A percentile compares a stretch with the other conserved stretches of the same genome.
phyloP scores from a whole-genome alignment of 2,797 vertebrate genomes.

The Champsocephalus gunnari region DNA sequence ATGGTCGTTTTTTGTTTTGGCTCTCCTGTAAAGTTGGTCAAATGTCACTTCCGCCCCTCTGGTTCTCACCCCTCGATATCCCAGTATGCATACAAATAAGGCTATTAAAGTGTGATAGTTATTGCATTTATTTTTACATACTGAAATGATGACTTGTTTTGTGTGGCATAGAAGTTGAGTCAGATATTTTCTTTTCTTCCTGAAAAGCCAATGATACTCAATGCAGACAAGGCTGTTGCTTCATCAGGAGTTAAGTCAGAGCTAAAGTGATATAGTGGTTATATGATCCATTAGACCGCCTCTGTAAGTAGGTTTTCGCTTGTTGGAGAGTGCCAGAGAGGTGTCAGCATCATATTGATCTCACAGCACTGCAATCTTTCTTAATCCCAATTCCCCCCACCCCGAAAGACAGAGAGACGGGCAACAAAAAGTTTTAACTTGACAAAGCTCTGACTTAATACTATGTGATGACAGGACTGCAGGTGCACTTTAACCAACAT shows the following conservation, averaged over 20 bases:
- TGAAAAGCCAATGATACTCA: constrained; percentile 20
- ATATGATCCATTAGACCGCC: constrained; percentile 57
- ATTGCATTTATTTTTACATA: constrained; percentile 16
- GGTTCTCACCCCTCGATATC: no score
- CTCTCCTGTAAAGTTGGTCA: no score
- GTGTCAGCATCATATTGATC: constrained; percentile 79
- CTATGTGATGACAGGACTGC: constrained; percentile 4
- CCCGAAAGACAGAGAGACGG: constrained; percentile 47
- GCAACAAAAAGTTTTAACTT: constrained; percentile 31
- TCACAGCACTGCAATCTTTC: constrained; percentile 69
- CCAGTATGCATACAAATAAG: background rate
- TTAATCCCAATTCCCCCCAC: constrained; percentile 68
- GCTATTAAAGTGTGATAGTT: background rate
- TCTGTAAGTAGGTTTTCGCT: constrained; percentile 57
- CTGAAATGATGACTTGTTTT: constrained; percentile 12
- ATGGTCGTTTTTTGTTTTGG: no score
- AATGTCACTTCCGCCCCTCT: no score
- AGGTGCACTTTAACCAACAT: constrained; percentile 18
- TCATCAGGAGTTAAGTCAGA: constrained; percentile 40
- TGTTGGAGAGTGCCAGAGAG: constrained; percentile 67
- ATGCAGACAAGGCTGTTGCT: constrained; percentile 26
- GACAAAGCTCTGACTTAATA: constrained; percentile 14
- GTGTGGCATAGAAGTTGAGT: background rate
- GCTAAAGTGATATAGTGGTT: constrained; percentile 48
- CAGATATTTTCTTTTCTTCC: constrained; percentile 3